phyloP scores from a whole-genome alignment of 1,140 invertebrate genomes.

The Hormaphis cornu region DNA sequence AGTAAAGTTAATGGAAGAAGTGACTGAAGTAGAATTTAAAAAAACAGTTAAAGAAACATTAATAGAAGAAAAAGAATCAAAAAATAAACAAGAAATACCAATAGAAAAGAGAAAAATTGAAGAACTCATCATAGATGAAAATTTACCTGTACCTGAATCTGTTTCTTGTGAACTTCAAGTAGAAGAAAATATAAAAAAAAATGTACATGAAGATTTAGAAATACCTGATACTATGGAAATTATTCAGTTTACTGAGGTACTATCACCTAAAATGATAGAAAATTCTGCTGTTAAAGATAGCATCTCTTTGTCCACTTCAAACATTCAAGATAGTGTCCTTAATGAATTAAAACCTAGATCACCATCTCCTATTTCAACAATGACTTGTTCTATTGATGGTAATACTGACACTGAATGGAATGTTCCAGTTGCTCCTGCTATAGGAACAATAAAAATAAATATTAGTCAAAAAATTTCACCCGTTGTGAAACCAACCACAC shows the following conservation, averaged over 20 bases:
- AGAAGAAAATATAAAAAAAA: constrained; percentile 45
- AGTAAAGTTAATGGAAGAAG: constrained; percentile 32
- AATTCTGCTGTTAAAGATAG: constrained; percentile 35
- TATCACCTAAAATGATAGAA: constrained; percentile 39
- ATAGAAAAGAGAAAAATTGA: constrained; percentile 25
- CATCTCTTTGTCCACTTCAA: constrained; percentile 40
- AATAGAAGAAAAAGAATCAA: constrained; percentile 11
- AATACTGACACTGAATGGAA: constrained; percentile 15
- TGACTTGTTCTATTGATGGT: constrained; percentile 22
- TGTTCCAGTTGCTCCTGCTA: constrained; percentile 1
- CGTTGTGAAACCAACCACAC: neutral
- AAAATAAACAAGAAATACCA: constrained; percentile 26
- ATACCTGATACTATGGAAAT: constrained; percentile 62
- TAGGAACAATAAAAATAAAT: constrained; percentile 21
- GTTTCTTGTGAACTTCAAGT: neutral
- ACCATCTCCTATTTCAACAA: constrained; percentile 18
- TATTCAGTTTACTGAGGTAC: constrained; percentile 60
- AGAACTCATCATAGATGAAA: constrained; percentile 41
- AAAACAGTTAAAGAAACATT: constrained; percentile 32
- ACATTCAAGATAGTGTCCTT: constrained; percentile 40
- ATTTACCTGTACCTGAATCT: neutral
- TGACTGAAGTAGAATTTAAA: constrained; percentile 34
- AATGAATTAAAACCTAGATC: constrained; percentile 40
- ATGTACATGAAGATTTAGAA: constrained; percentile 46
- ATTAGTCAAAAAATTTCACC: constrained; percentile 15